These are phyloP conservation scores for Nowickia ferox DNA, from an alignment of 2,888 invertebrate genomes.

Conservation along the genomic window DNA sequence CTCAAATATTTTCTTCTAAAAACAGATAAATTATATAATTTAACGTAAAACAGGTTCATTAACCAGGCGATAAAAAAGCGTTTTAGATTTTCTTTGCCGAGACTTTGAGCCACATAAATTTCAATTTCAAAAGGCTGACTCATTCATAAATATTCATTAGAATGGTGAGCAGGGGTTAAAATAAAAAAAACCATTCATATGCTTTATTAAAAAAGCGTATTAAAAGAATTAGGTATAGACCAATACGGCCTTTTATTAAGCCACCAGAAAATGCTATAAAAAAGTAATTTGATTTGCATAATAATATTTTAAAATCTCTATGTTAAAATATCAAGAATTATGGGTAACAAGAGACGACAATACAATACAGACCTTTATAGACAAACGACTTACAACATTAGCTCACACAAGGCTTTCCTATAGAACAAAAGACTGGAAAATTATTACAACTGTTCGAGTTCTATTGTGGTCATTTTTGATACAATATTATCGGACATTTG, in stretches of 20 bases:
- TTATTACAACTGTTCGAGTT: neutral
- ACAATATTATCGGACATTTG: neutral
- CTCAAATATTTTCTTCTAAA: neutral
- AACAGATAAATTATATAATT: slow-evolving; percentile 27
- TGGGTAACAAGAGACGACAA: neutral
- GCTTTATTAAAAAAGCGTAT: neutral
- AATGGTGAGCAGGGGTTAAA: neutral
- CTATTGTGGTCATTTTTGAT: neutral
- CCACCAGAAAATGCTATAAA: neutral
- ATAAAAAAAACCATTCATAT: neutral
- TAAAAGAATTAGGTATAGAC: slow-evolving; percentile 26
- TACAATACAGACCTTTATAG: neutral
- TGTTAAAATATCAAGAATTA: neutral
- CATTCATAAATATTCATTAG: slow-evolving; percentile 52
- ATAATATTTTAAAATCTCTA: slow-evolving; percentile 6
- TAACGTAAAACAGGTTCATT: slow-evolving; percentile 47
- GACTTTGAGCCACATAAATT: slow-evolving; percentile 25
- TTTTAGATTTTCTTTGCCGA: slow-evolving; percentile 33
- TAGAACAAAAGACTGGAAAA: slow-evolving; percentile 5
- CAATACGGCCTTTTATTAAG: slow-evolving; percentile 4
- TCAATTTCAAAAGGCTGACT: slow-evolving; percentile 49
- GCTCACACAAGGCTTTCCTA: neutral
- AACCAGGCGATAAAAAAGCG: slow-evolving; percentile 35
- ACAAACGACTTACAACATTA: neutral
- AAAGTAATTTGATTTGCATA: slow-evolving; percentile 20